Base-by-base conservation (phyloP, 1,140 invertebrate species). In the Wiebesia pumilae region DNA sequence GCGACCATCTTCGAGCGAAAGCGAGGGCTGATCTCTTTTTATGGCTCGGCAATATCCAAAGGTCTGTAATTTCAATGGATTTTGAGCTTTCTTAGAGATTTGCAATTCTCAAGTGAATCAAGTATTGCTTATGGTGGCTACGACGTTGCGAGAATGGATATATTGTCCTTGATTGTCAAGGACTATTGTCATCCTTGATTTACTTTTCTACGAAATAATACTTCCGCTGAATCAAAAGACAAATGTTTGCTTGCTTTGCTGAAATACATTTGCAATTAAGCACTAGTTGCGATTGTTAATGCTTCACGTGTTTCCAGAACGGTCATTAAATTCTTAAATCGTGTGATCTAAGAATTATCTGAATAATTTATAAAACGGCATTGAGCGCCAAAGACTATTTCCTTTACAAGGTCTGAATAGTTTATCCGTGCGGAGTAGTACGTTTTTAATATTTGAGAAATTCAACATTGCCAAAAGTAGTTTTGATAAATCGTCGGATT, bases 1-100 rank as follows among this genome's bases (percentile, higher is more conserved):
- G 62, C 69, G 69, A 75, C 69, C 81, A 62, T 84, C 54, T 84
- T 77, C 19, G 27, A 69, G 9, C 79, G 30, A 24, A 9, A 35
- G 33, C 47, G 47, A n/a, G 47, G 30, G 77, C n/a, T 77, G 40
- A 43, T 77, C 43, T 77, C 73, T 43, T 58, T 54, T 79, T 79
- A 54, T 43, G n/a, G n/a, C 27, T 51, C 4, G 16, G n/a, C 51
- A 33, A 51, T 79, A 54, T 54, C 47, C 38, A 47, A n/a, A n/a
- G n/a, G 19, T 12, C 27, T 65, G 58, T 40, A 65, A n/a, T 43
- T 75, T n/a, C 71, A 16, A 1, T 16, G 9, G 71, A 75, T 38
- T 40, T 38, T 24, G 33, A 35, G 35, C 35, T 71, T 30, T 24
- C 24, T 24, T 38, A 0, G 24, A 27, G 58, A 62, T 62, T 62